These are phyloP conservation scores for Elysia crispata DNA, from an alignment of 2,888 invertebrate species.

Conservation along the genomic window DNA sequence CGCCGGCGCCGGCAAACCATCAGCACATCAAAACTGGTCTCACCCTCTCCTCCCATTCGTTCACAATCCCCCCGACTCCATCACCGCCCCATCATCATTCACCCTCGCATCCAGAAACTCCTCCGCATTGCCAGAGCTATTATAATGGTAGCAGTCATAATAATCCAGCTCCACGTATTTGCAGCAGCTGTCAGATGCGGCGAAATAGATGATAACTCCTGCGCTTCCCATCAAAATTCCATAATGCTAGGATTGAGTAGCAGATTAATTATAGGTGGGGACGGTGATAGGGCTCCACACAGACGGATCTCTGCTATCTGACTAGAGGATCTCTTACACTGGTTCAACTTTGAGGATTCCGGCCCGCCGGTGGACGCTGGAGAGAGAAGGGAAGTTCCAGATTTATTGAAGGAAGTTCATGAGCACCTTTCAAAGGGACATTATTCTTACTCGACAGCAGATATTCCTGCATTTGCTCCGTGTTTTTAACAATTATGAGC, in stretches of 20 bases:
- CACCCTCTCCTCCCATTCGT: not conserved
- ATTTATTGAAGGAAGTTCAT: too few relatives aligned
- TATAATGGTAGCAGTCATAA: slow-evolving; percentile 34
- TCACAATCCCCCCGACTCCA: not conserved
- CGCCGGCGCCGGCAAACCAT: too few relatives aligned
- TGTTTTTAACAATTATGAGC: too few relatives aligned
- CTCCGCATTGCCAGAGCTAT: slow-evolving; percentile 15
- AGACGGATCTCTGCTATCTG: not conserved
- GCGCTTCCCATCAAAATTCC: slow-evolving; percentile 48
- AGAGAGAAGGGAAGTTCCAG: too few relatives aligned
- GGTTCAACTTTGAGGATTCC: too few relatives aligned
- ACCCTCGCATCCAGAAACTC: slow-evolving; percentile 3
- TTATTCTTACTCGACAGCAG: too few relatives aligned
- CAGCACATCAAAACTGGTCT: not conserved
- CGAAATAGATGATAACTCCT: slow-evolving; percentile 31
- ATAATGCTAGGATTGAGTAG: slow-evolving; percentile 31
- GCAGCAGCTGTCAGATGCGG: slow-evolving; percentile 29
- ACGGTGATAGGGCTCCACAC: not conserved
- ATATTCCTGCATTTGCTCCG: too few relatives aligned
- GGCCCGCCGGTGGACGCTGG: too few relatives aligned
- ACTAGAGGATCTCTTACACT: too few relatives aligned
- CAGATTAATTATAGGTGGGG: slow-evolving; percentile 43
- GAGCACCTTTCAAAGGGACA: too few relatives aligned
- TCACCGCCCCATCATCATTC: not conserved
- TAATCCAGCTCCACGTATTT: not conserved